phyloP scores from a whole-genome alignment of 2,797 vertebrate species.

The Thamnophis elegans region DNA sequence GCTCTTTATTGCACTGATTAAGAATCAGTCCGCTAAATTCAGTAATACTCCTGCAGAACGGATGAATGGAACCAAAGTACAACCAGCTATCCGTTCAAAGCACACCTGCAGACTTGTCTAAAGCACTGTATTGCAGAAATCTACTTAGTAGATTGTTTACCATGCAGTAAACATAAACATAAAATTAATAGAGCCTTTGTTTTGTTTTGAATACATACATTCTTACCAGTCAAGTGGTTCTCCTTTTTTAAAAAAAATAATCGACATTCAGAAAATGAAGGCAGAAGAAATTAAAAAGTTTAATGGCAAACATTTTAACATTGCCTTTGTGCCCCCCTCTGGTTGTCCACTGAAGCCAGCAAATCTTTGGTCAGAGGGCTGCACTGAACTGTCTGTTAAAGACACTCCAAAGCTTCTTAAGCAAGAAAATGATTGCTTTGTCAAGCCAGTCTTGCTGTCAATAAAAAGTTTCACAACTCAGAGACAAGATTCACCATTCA shows the following conservation, averaged over 20 bases:
- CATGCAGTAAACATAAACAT: neutral
- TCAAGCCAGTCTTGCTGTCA: neutral
- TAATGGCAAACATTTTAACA: neutral
- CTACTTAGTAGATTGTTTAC: neutral
- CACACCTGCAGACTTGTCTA: neutral
- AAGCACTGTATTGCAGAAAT: neutral
- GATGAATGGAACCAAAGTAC: neutral
- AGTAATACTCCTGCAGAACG: neutral
- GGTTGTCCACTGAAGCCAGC: neutral
- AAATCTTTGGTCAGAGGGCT: neutral
- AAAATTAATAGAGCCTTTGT: neutral
- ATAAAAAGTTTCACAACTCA: neutral
- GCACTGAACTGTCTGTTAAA: neutral
- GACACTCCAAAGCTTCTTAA: neutral
- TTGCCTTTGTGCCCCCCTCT: neutral
- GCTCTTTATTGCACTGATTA: conserved; percentile 1
- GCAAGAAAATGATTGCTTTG: neutral
- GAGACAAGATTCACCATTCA: neutral
- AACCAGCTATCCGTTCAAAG: neutral
- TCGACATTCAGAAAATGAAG: neutral
- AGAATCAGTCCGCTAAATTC: neutral
- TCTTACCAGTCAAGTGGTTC: neutral
- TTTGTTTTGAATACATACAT: neutral
- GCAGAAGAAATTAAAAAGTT: neutral
- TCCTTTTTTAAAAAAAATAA: neutral